Conservation (phyloP, 1,140 invertebrate species). For the Chironomus tepperi region DNA sequence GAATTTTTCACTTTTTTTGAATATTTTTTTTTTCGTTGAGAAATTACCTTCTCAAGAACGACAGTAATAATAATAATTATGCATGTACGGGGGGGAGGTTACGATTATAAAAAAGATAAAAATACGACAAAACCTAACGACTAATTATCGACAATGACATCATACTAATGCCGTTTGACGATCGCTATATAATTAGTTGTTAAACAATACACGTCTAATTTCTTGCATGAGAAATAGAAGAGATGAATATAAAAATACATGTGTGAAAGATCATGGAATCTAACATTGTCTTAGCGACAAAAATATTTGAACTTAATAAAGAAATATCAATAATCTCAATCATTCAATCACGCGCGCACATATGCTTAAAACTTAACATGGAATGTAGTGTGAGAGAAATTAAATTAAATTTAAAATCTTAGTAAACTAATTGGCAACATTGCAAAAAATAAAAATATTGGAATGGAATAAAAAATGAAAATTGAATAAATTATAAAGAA, state of each 20-base stretch:
- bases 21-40: conserved; percentile 39
- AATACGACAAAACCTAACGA: neutral
- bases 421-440: conserved; percentile 26
- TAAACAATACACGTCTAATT: too few species aligned
- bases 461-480: conserved; percentile 20
- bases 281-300: too few species aligned
- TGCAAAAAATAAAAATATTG: conserved; percentile 26
- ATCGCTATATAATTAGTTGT: neutral
- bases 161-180: conserved; percentile 20
- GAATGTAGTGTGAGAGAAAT: too few species aligned
- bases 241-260: conserved; percentile 27
- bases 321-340: conserved; percentile 23
- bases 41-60: conserved; percentile 42
- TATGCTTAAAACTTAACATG: neutral
- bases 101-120: conserved; percentile 2
- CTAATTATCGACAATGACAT: conserved; percentile 20
- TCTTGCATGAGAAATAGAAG: conserved; percentile 29
- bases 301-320: conserved; percentile 27
- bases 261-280: too few species aligned
- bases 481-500: conserved; percentile 44
- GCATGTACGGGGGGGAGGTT: neutral
- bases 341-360: neutral
- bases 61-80: neutral
- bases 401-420: conserved; percentile 8
- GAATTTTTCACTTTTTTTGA: conserved; percentile 36